These are phyloP conservation scores for Potamilus streckersoni DNA, from an alignment of 1,140 invertebrate species.

Conservation along the genomic window DNA sequence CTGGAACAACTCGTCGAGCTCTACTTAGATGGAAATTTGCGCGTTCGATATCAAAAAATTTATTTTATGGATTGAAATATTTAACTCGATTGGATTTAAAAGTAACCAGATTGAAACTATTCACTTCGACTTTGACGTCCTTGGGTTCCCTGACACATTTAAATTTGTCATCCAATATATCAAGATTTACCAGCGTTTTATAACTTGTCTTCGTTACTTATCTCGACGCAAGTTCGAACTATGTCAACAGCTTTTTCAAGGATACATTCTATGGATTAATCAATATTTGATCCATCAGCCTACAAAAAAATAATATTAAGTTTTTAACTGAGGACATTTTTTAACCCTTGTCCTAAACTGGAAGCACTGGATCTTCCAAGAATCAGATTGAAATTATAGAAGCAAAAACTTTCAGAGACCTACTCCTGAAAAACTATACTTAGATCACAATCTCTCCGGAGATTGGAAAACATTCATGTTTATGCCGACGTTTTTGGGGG, in stretches of 20 bases:
- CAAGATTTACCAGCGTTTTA: slow-evolving; percentile 10
- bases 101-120: slow-evolving; percentile 18
- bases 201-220: slow-evolving; percentile 1
- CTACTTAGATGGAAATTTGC: slow-evolving; percentile 15
- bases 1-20: slow-evolving; percentile 9
- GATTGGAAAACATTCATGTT: slow-evolving; percentile 11
- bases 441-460: slow-evolving; percentile 8
- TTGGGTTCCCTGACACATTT: slow-evolving; percentile 5
- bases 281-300: slow-evolving; percentile 8
- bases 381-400: slow-evolving; percentile 23
- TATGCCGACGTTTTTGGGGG: slow-evolving; percentile 10
- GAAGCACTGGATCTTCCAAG: slow-evolving; percentile 23
- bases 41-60: slow-evolving; percentile 3
- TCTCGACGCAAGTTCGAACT: slow-evolving; percentile 22
- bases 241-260: not conserved
- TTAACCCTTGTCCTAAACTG: slow-evolving; percentile 18
- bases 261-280: slow-evolving; percentile 8
- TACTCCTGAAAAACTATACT: slow-evolving; percentile 6
- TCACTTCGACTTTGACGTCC: not conserved
- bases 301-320: slow-evolving; percentile 14
- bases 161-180: slow-evolving; percentile 29
- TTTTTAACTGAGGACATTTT: slow-evolving; percentile 13
- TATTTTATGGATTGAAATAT: slow-evolving; percentile 14
- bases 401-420: slow-evolving; percentile 14
- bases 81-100: slow-evolving; percentile 10